Evolutionary conservation across 2,888 invertebrate species (phyloP).

Genomic region (Drosophila hawaiiensis): DNA sequence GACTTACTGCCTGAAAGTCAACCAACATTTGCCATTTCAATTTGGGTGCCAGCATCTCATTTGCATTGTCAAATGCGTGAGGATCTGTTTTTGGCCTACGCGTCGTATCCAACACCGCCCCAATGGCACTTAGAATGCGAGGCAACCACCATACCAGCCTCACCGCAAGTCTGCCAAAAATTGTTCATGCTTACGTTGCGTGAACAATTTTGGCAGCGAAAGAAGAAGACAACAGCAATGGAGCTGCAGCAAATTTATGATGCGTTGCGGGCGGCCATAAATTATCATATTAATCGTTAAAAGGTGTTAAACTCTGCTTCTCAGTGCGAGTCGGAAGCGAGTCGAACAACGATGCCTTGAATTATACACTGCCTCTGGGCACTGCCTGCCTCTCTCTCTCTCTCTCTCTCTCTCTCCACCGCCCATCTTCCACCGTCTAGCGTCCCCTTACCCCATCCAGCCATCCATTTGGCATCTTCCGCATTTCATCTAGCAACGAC

Average conservation of each 20-base stretch:
- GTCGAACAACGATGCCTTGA: neutral
- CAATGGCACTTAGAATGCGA: conserved; percentile 10
- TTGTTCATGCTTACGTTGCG: conserved; percentile 29
- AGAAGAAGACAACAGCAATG: neutral
- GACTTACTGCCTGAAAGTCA: conserved; percentile 20
- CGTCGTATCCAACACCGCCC: neutral
- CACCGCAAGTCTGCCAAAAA: conserved; percentile 10
- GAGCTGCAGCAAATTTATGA: conserved; percentile 42
- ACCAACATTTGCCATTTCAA: conserved; percentile 62
- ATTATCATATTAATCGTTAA: conserved; percentile 60
- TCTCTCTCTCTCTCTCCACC: neutral
- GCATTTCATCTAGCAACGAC: conserved; percentile 10
- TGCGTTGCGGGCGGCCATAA: conserved; percentile 53
- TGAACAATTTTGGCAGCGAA: conserved; percentile 8
- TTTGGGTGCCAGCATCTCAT: conserved; percentile 60
- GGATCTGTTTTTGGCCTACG: neutral
- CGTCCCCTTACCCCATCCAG: neutral
- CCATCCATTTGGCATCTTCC: conserved; percentile 11
- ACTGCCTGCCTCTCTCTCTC: neutral
- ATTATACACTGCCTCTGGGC: conserved; percentile 15
- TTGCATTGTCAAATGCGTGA: conserved; percentile 55
- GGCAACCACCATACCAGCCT: neutral
- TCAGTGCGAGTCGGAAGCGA: conserved; percentile 17
- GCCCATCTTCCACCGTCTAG: neutral
- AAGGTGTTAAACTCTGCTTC: conserved; percentile 50